Evolutionary conservation across 2,888 invertebrate species (phyloP).

Genomic region (Melanostoma mellinum): DNA sequence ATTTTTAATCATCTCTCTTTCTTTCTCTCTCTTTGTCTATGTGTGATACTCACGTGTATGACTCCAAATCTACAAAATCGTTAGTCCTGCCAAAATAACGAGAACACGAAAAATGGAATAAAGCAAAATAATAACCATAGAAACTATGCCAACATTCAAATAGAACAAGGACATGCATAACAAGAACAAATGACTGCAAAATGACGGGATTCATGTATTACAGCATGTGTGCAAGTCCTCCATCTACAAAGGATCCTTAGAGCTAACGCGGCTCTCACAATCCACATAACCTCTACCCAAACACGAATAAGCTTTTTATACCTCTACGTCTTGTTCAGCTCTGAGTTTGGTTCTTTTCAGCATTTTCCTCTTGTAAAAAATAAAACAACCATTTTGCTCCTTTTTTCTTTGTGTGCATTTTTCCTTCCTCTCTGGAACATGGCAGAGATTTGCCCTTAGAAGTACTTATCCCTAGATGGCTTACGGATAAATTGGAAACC

Average conservation of each 20-base stretch:
- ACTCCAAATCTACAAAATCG: constrained; percentile 15
- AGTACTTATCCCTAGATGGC: constrained; percentile 45
- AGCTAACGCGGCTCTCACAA: constrained; percentile 25
- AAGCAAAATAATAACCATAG: constrained; percentile 37
- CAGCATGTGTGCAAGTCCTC: background rate
- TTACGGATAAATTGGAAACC: constrained; percentile 17
- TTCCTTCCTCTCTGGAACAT: constrained; percentile 9
- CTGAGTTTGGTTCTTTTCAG: background rate
- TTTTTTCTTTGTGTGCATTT: constrained; percentile 7
- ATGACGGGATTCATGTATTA: constrained; percentile 50
- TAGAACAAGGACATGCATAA: constrained; percentile 63
- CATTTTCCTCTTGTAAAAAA: background rate
- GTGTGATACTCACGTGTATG: background rate
- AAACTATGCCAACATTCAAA: constrained; percentile 56
- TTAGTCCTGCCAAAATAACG: constrained; percentile 34
- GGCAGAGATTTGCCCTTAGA: constrained; percentile 36
- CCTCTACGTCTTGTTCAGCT: constrained; percentile 8
- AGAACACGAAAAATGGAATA: background rate
- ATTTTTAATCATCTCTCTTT: too few species aligned
- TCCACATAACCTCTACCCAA: background rate
- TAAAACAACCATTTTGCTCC: background rate
- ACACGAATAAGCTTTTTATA: constrained; percentile 30
- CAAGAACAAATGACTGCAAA: constrained; percentile 61
- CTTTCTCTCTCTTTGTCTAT: background rate
- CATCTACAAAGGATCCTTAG: constrained; percentile 8